Evolutionary conservation across 2,113 vertebrate species (phyloP).

Genomic region (Pelmatolapia mariae): DNA sequence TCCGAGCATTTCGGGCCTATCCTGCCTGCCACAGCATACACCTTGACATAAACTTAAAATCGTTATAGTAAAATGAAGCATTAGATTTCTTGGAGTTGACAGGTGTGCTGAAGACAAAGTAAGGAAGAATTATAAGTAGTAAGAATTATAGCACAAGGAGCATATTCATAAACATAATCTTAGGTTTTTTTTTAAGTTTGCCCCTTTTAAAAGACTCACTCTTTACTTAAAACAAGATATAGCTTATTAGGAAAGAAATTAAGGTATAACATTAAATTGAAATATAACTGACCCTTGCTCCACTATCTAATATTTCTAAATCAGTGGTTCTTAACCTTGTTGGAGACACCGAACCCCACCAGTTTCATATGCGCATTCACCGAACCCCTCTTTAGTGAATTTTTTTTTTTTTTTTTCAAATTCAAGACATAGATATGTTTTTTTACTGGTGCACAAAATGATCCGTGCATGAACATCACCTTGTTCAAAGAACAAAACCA

Average conservation of each 20-base stretch:
- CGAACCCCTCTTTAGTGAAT: too few relatives aligned
- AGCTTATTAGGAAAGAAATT: background rate
- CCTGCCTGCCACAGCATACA: background rate
- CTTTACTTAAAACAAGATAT: background rate
- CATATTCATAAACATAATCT: background rate
- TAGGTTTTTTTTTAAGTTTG: background rate
- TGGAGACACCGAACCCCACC: too few relatives aligned
- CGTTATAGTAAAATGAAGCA: background rate
- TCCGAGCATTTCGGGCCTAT: background rate
- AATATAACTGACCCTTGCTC: background rate
- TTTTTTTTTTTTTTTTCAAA: too few relatives aligned
- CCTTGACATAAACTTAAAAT: background rate
- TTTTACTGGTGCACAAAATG: too few relatives aligned
- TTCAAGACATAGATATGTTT: too few relatives aligned
- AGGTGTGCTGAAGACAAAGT: background rate
- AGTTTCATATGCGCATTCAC: too few relatives aligned
- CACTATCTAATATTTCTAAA: background rate
- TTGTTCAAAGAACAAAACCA: too few relatives aligned
- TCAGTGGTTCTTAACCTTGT: too few relatives aligned
- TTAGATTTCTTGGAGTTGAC: background rate
- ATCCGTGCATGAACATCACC: too few relatives aligned
- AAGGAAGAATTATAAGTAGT: background rate
- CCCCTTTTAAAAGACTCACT: background rate
- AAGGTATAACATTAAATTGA: background rate
- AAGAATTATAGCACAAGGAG: background rate